Evolutionary conservation across 2,888 invertebrate species (phyloP).

Genomic region (Heliconius cydno): DNA sequence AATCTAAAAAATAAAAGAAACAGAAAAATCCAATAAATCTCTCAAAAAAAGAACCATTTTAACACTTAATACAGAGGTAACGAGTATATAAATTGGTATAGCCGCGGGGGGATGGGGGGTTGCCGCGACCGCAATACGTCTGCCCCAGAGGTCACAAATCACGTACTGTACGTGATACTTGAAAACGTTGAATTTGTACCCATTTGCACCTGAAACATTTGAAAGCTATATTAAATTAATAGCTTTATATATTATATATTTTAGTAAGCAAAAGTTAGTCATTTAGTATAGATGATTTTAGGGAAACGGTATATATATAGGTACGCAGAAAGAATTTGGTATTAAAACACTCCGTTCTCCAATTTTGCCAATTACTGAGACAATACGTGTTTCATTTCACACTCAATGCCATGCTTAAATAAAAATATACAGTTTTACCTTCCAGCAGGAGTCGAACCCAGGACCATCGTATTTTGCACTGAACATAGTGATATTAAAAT

Average conservation of each 20-base stretch:
- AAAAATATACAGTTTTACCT: neutral
- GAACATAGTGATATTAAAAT: neutral
- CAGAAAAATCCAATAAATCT: too few relatives aligned
- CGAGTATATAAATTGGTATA: constrained; percentile 41
- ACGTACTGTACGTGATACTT: constrained; percentile 34
- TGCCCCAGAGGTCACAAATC: constrained; percentile 40
- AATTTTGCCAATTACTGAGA: too few relatives aligned
- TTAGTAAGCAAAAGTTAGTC: neutral
- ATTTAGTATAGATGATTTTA: neutral
- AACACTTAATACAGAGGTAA: constrained; percentile 39
- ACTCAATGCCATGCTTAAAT: neutral
- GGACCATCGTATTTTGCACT: neutral
- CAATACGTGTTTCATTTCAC: too few relatives aligned
- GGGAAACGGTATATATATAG: too few relatives aligned
- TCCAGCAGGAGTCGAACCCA: neutral
- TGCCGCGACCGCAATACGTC: constrained; percentile 41
- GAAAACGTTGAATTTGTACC: constrained; percentile 20
- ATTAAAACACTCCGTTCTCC: too few relatives aligned
- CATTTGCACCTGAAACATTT: constrained; percentile 30
- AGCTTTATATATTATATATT: neutral
- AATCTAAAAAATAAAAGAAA: neutral
- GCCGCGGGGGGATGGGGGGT: constrained; percentile 7
- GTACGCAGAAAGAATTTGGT: too few relatives aligned
- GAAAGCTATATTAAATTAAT: constrained; percentile 1
- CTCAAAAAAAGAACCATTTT: constrained; percentile 8